These are phyloP conservation scores for Pseudomyrmex cubaensis DNA, from an alignment of 1,140 invertebrate genomes.

Conservation along the genomic window DNA sequence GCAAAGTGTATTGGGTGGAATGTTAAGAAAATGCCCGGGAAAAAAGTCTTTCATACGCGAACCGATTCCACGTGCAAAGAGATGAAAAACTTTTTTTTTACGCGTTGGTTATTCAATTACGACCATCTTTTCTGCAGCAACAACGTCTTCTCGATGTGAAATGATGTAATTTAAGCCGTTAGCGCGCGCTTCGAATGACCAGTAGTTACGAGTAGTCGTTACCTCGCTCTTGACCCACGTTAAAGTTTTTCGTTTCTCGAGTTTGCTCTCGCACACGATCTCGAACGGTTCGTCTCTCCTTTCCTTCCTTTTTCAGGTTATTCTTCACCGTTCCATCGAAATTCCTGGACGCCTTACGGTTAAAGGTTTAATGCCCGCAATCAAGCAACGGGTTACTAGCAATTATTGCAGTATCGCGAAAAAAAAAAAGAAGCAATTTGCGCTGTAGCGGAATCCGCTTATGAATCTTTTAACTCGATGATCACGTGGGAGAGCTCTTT, in stretches of 20 bases:
- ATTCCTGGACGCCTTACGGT: slow-evolving; percentile 65
- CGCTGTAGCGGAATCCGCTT: slow-evolving; percentile 30
- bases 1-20: too few species aligned
- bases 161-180: slow-evolving; percentile 35
- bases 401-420: slow-evolving; percentile 46
- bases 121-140: not conserved
- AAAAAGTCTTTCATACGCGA: not conserved
- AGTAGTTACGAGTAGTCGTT: slow-evolving; percentile 18
- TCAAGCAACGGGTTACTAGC: slow-evolving; percentile 45
- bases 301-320: not conserved
- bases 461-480: slow-evolving; percentile 5
- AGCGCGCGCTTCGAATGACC: slow-evolving; percentile 41
- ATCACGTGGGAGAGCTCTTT: slow-evolving; percentile 11
- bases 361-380: slow-evolving; percentile 61
- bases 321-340: slow-evolving; percentile 1
- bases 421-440: not conserved
- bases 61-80: slow-evolving; percentile 2
- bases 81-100: not conserved
- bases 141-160: not conserved
- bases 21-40: not conserved
- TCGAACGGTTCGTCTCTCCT: slow-evolving; percentile 8
- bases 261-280: slow-evolving; percentile 24
- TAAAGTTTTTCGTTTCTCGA: slow-evolving; percentile 27
- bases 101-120: not conserved
- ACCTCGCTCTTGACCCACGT: slow-evolving; percentile 52